phyloP scores from a whole-genome alignment of 2,113 vertebrate genomes.

The Amia ocellicauda region DNA sequence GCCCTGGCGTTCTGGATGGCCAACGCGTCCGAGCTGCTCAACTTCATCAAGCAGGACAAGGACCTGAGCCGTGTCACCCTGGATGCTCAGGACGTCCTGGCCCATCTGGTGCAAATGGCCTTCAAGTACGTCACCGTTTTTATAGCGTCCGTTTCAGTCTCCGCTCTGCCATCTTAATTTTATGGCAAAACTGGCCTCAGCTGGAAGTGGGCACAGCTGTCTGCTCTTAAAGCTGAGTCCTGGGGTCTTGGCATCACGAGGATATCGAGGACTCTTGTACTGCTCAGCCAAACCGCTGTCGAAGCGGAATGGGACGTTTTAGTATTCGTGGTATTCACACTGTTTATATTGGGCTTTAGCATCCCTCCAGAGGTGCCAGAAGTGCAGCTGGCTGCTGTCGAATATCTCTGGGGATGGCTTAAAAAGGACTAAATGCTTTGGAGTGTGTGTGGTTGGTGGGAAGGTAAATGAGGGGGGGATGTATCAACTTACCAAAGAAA shows the following conservation, averaged over 20 bases:
- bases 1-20: constrained; percentile 99
- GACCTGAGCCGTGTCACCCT: constrained; percentile 90
- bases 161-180: background rate
- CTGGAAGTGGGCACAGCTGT: background rate
- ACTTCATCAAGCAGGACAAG: constrained; percentile 95
- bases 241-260: no score
- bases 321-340: no score
- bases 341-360: no score
- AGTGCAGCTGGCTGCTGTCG: no score
- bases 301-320: no score
- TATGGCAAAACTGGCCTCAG: no score
- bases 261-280: no score
- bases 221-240: no score
- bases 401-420: constrained; percentile 26
- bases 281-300: no score
- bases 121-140: constrained; percentile 83
- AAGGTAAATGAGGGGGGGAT: background rate
- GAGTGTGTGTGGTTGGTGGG: background rate
- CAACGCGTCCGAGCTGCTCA: constrained; percentile 94
- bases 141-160: background rate
- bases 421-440: constrained; percentile 17
- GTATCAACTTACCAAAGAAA: constrained; percentile 9
- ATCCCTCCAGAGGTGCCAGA: no score
- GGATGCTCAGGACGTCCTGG: constrained; percentile 93
- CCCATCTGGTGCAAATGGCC: constrained; percentile 96